Evolutionary conservation across 2,113 vertebrate genomes (phyloP).

Genomic region (Leucoraja erinaceus): DNA sequence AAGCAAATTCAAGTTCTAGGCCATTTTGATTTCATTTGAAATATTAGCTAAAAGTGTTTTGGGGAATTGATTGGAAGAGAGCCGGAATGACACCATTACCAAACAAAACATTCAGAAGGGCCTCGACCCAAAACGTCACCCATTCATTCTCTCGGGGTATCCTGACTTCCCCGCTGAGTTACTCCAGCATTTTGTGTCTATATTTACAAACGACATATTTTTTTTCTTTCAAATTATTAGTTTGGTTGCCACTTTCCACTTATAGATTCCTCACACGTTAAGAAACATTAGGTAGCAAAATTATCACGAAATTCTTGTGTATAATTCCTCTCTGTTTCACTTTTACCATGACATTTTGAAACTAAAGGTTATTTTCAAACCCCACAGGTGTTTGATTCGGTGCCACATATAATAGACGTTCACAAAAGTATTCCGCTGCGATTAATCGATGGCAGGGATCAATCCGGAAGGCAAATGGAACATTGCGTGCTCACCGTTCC

Average conservation of each 20-base stretch:
- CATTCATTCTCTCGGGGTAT: too few relatives aligned
- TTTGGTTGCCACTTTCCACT: background rate
- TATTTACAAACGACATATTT: background rate
- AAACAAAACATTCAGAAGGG: background rate
- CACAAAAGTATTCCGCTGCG: slow-evolving; percentile 70
- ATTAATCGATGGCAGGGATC: slow-evolving; percentile 69
- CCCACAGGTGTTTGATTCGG: slow-evolving; percentile 72
- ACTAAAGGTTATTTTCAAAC: slow-evolving; percentile 40
- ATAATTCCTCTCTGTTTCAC: slow-evolving; percentile 31
- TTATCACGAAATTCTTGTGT: too few relatives aligned
- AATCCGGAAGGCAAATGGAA: slow-evolving; percentile 47
- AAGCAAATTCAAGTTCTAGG: background rate
- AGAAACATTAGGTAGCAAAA: background rate
- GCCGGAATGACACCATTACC: background rate
- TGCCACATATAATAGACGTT: slow-evolving; percentile 78
- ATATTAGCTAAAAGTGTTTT: background rate
- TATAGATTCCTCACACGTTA: background rate
- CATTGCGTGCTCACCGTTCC: slow-evolving; percentile 68
- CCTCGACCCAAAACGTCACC: too few relatives aligned
- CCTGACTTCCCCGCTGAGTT: too few relatives aligned
- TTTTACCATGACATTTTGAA: slow-evolving; percentile 34
- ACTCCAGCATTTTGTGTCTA: too few relatives aligned
- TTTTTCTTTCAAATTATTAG: background rate
- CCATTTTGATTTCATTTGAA: background rate
- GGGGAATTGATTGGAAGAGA: background rate